Base-by-base conservation (phyloP, 2,797 vertebrate genomes). In the Fringilla coelebs region DNA sequence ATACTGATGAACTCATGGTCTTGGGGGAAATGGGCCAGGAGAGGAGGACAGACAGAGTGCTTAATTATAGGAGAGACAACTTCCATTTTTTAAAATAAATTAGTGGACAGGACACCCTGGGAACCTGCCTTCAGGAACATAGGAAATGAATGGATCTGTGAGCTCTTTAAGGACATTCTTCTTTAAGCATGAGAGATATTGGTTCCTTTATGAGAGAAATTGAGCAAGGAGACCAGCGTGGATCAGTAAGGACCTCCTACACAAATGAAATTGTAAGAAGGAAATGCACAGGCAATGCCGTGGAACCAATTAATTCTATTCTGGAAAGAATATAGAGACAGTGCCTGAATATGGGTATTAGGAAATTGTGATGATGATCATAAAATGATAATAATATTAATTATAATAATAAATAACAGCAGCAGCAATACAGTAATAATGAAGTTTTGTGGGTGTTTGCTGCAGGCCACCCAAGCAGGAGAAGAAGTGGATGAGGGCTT, bases 351-450 rank as follows among this genome's bases (percentile, higher is more conserved):
- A 16, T 17, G 13, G 9, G 16, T 13, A 62, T 43, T 48, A 32
- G 16, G 16, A 68, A 55, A 61, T 36, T 67, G 43, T 52, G 10
- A 14, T 71, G 29, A 66, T 10, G 10, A 6, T 21, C 4, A 45
- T 7, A 49, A 6, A 52, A 29, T 29, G 2, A 36, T 34, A 0
- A n/a, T 43, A 7, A n/a, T 28, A 2, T 19, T 15, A 3, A 31
- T 20, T 4, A 51, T 19, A 38, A 31, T 15, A 3, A 54, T 21
- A 29, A n/a, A 49, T 13, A 66, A 38, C 14, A 80, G 9, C 11
- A 26, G 2, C 6, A 54, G 18, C 46, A 52, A 12, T 21, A 40
- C 11, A 11, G 6, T 6, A 13, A 24, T 19, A 26, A 41, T 43
- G 12, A 41, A 8, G 2, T 28, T 51, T 43, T n/a, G n/a, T n/a